A percentile compares a stretch with the other conserved stretches of the same genome.
Evolutionary conservation across 2,888 invertebrate genomes (phyloP).

Genomic region (Cancer borealis): DNA sequence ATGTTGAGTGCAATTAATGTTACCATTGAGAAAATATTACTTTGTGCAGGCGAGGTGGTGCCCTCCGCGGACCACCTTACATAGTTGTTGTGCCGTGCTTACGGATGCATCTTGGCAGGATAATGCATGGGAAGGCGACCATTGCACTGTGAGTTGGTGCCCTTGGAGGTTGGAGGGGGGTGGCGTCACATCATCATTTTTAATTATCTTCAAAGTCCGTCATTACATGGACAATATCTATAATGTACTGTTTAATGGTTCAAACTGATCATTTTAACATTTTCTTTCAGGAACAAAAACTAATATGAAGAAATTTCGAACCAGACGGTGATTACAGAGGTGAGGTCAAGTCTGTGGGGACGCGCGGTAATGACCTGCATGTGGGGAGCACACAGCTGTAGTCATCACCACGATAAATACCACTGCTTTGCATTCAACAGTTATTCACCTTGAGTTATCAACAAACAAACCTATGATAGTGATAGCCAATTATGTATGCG

Average conservation of each 20-base stretch:
- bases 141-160: not conserved
- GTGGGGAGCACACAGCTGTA: not conserved
- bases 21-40: not conserved
- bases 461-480: not conserved
- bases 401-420: not conserved
- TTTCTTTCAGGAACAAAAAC: not conserved
- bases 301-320: not conserved
- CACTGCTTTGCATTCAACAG: not conserved
- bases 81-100: not conserved
- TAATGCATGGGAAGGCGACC: not conserved
- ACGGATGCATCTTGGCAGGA: not conserved
- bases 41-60: not conserved
- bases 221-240: not conserved
- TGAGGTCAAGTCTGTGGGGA: no score
- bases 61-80: not conserved
- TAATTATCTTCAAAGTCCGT: not conserved
- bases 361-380: not conserved
- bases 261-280: not conserved
- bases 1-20: not conserved
- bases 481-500: not conserved
- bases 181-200: no score
- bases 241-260: not conserved
- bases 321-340: no score
- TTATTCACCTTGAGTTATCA: not conserved
- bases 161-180: no score